Conservation (phyloP, 1,140 invertebrate genomes). For the Cyrtorhinus lividipennis region DNA sequence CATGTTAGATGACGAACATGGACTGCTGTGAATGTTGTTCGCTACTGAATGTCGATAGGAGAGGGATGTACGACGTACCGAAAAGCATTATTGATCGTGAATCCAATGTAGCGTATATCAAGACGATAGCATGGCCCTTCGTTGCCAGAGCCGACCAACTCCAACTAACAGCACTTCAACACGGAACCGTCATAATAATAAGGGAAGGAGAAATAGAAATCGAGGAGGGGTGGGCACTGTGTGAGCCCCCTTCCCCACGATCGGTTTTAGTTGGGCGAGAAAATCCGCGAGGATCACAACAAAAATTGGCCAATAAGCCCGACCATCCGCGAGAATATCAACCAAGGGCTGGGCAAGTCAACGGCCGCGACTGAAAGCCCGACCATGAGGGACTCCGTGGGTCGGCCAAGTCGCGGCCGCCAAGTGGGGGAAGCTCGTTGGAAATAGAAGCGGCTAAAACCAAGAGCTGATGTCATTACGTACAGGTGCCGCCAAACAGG, state of each 20-base stretch:
- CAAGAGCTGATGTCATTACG: not conserved
- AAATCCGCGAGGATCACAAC: not conserved
- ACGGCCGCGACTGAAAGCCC: not conserved
- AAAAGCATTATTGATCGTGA: not conserved
- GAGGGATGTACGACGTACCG: not conserved
- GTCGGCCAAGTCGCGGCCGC: not conserved
- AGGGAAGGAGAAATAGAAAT: not conserved
- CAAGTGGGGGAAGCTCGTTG: not conserved
- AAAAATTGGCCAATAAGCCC: not conserved
- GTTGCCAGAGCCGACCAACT: not conserved
- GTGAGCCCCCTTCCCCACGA: not conserved
- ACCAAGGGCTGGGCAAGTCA: not conserved
- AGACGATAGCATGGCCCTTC: not conserved
- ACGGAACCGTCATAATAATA: not conserved
- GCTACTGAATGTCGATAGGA: too few species aligned
- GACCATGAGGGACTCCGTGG: not conserved
- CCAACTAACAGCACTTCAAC: not conserved
- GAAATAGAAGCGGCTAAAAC: not conserved
- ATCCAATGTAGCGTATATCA: not conserved
- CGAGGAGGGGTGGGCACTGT: not conserved
- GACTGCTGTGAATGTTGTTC: too few species aligned
- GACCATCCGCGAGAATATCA: too few species aligned
- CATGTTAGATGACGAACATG: too few species aligned
- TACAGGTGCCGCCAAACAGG: constrained; percentile 5
- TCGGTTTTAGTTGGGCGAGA: not conserved